A percentile compares a stretch with the other conserved stretches of the same genome.
Evolutionary conservation across 2,797 vertebrate genomes (phyloP).

Genomic region (Melanotaenia trifasciata): DNA sequence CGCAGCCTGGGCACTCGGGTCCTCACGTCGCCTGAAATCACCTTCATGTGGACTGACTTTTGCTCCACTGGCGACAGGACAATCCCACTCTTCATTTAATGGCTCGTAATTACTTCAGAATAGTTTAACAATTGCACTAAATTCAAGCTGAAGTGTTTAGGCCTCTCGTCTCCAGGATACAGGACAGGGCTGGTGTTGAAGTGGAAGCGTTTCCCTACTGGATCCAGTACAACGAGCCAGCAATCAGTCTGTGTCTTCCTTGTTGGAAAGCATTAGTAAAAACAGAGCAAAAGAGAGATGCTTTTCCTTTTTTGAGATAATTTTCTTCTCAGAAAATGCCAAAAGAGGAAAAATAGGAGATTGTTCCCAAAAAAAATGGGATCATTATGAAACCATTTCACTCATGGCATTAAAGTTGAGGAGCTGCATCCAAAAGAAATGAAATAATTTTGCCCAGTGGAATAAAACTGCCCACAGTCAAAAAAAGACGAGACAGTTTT

Average conservation of each 20-base stretch:
- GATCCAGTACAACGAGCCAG: conserved; percentile 9
- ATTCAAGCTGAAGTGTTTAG: conserved; percentile 77
- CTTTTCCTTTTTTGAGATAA: conserved; percentile 41
- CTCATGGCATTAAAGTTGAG: conserved; percentile 49
- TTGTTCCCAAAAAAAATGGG: conserved; percentile 61
- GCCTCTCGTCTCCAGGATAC: conserved; percentile 69
- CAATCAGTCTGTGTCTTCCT: conserved; percentile 30
- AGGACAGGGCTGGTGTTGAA: conserved; percentile 37
- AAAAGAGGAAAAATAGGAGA: conserved; percentile 49
- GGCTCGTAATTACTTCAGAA: conserved; percentile 77
- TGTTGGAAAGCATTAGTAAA: conserved; percentile 45
- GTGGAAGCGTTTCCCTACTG: conserved; percentile 39
- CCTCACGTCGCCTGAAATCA: conserved; percentile 69
- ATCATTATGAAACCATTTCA: conserved; percentile 57
- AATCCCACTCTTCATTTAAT: conserved; percentile 75
- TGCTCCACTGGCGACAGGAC: conserved; percentile 68
- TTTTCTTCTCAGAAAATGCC: conserved; percentile 26
- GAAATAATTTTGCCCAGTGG: conserved; percentile 51
- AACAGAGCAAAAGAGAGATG: conserved; percentile 34
- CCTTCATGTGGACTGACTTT: conserved; percentile 79
- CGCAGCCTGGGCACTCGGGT: conserved; percentile 56
- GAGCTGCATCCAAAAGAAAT: conserved; percentile 56
- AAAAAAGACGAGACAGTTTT: conserved; percentile 66
- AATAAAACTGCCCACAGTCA: conserved; percentile 54
- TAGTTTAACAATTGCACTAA: conserved; percentile 70